A percentile compares a stretch with the other conserved stretches of the same genome.
Evolutionary conservation across 35 echinoderm and acorn worm species (phyloP).

Genomic region (Ophiothrix spiculata): DNA sequence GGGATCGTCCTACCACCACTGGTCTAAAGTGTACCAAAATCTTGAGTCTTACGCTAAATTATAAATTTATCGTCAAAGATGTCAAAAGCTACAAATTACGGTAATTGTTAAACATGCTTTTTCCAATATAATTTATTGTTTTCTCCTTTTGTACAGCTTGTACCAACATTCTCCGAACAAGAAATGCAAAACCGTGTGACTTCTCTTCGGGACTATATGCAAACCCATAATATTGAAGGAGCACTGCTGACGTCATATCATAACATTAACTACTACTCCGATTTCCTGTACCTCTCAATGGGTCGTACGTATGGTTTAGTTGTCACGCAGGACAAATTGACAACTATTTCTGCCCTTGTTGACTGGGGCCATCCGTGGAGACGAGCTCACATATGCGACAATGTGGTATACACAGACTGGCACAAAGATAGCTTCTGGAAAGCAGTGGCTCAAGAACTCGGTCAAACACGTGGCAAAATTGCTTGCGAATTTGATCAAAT

Average conservation of each 20-base stretch:
- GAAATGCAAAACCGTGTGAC: constrained; percentile 67
- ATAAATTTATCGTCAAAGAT: no score
- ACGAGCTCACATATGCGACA: constrained; percentile 57
- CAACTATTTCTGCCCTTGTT: constrained; percentile 61
- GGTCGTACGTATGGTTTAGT: constrained; percentile 80
- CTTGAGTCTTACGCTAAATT: no score
- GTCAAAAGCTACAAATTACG: no score
- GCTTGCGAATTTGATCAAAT: constrained; percentile 78
- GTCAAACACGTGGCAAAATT: background rate
- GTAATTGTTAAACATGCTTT: no score
- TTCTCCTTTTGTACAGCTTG: constrained; percentile 36
- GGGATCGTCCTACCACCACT: no score
- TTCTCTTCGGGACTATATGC: constrained; percentile 68
- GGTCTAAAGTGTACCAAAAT: no score
- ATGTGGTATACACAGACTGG: constrained; percentile 84
- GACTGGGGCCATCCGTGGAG: constrained; percentile 76
- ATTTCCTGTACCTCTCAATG: constrained; percentile 83
- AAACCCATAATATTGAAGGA: constrained; percentile 53
- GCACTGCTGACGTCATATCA: constrained; percentile 86
- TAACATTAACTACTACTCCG: constrained; percentile 89
- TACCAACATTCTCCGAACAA: constrained; percentile 73
- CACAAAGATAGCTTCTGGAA: constrained; percentile 83
- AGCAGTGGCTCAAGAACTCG: constrained; percentile 57
- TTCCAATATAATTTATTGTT: no score
- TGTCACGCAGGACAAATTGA: constrained; percentile 81